phyloP scores from a whole-genome alignment of 2,113 vertebrate genomes.

The Poeciliopsis prolifica region DNA sequence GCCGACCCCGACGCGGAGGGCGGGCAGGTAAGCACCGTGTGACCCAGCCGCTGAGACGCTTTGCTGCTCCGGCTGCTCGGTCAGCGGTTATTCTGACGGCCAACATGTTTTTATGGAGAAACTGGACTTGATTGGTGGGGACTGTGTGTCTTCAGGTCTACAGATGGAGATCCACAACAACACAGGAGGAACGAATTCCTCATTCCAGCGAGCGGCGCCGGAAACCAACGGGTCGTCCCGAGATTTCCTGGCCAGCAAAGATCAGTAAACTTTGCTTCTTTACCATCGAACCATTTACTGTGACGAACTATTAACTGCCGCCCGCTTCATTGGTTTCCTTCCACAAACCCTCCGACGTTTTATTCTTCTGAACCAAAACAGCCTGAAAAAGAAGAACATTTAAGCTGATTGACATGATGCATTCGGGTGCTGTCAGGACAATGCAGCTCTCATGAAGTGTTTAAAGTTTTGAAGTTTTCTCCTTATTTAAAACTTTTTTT shows the following conservation, averaged over 20 bases:
- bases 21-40: slow-evolving; percentile 50
- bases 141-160: slow-evolving; percentile 77
- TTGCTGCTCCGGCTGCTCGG: too few species aligned
- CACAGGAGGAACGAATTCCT: slow-evolving; percentile 83
- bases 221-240: slow-evolving; percentile 86
- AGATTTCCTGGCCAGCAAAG: slow-evolving; percentile 87
- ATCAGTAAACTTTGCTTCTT: slow-evolving; percentile 80
- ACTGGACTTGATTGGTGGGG: neutral
- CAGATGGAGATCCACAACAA: slow-evolving; percentile 85
- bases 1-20: slow-evolving; percentile 80
- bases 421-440: neutral
- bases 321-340: neutral
- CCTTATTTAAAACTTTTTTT: neutral
- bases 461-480: neutral
- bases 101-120: too few species aligned
- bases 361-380: neutral
- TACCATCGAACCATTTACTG: neutral
- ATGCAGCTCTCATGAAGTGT: too few species aligned
- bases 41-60: too few species aligned
- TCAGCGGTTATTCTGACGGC: too few species aligned
- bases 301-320: neutral
- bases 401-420: neutral
- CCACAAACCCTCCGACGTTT: neutral
- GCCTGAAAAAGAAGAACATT: neutral
- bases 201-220: slow-evolving; percentile 83